Evolutionary conservation across 2,797 vertebrate species (phyloP), one percentile per base, ranked within the genome.

Genomic region (Trematomus bernacchii): DNA sequence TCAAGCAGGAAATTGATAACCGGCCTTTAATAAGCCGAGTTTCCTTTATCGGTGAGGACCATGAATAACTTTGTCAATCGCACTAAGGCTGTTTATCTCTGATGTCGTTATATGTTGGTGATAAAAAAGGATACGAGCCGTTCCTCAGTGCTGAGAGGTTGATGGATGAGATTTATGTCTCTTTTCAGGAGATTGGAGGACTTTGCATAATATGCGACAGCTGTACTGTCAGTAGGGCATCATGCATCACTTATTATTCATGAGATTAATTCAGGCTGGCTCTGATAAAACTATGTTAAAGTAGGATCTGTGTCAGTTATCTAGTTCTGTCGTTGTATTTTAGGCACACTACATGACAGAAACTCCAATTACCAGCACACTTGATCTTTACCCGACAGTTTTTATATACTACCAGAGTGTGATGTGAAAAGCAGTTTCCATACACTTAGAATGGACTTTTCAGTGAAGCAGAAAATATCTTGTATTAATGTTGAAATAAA

Each of bases 191-290:
- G 54, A 67, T 18, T 44, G 52, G 48, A 42, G 4, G 52, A 69
- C 21, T 77, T 74, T 77, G 40, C 75, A 81, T 86, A 84, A 73
- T 66, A 57, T 15, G 15, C 47, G n/a, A 59, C 46, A 69, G 40
- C 47, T 77, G 44, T 42, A 6, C 55, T 42, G 53, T 63, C 40
- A 59, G 58, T 9, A 6, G 42, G 47, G 58, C 70, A 53, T 37
- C 11, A 3, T 4, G 27, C 21, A 18, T 61, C n/a, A 16, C n/a
- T 72, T 60, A n/a, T 13, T 72, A 71, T 73, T 77, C 64, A 70
- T 66, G n/a, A 42, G 33, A 71, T 59, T 71, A 59, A 66, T 69
- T 73, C 64, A 80, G 67, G 74, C 12, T 59, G 21, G 18, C n/a
- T 53, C 52, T 44, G 58, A 55, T 67, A 10, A 21, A 14, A 33